Evolutionary conservation across 1,140 invertebrate species (phyloP).

Genomic region (Drosophila punjabiensis): DNA sequence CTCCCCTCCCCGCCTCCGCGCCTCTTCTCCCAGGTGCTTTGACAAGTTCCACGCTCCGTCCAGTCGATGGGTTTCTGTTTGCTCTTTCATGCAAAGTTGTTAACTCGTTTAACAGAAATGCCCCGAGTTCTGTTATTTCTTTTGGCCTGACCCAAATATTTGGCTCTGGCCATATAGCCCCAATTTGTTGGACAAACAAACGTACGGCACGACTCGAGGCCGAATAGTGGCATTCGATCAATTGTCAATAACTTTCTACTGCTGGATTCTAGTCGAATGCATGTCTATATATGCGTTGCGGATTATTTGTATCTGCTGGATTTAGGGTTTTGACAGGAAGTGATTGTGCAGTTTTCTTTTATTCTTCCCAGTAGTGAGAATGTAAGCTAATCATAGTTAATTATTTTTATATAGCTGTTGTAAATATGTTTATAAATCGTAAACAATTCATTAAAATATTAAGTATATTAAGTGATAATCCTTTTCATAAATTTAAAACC

Average conservation of each 20-base stretch:
- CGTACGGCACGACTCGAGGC: slow-evolving; percentile 30
- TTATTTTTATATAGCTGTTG: no score
- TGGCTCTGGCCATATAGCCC: slow-evolving; percentile 55
- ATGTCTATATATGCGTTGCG: slow-evolving; percentile 17
- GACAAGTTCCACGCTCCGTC: slow-evolving; percentile 53
- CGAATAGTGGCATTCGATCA: slow-evolving; percentile 45
- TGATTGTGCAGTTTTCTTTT: background rate
- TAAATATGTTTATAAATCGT: background rate
- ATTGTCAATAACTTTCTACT: slow-evolving; percentile 58
- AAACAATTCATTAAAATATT: background rate
- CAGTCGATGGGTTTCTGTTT: slow-evolving; percentile 73
- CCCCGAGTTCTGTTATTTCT: slow-evolving; percentile 77
- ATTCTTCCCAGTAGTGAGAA: background rate
- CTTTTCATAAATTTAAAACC: rapidly evolving
- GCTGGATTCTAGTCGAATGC: slow-evolving; percentile 25
- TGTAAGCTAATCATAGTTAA: background rate
- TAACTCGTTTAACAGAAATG: slow-evolving; percentile 76
- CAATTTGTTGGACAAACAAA: slow-evolving; percentile 63
- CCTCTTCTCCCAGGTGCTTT: slow-evolving; percentile 33
- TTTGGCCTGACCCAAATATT: slow-evolving; percentile 71
- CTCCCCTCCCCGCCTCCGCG: background rate
- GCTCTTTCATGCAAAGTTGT: slow-evolving; percentile 80
- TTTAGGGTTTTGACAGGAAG: slow-evolving; percentile 3
- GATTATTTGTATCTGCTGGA: background rate
- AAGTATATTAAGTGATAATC: background rate